These are phyloP conservation scores for Coreoperca whiteheadi DNA, from an alignment of 2,113 vertebrate genomes.

Conservation along the genomic window DNA sequence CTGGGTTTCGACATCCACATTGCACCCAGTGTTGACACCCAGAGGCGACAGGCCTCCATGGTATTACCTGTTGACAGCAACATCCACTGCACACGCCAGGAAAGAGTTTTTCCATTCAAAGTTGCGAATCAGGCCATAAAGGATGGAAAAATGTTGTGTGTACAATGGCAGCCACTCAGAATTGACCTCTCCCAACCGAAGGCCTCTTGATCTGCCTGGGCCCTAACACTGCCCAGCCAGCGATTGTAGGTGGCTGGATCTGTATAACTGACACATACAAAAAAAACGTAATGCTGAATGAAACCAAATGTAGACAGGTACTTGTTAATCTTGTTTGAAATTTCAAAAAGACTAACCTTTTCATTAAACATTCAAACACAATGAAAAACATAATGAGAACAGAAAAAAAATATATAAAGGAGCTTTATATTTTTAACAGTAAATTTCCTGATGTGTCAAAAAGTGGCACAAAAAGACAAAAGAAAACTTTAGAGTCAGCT, in stretches of 20 bases:
- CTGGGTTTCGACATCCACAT: background rate
- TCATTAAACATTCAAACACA: background rate
- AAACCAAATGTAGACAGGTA: background rate
- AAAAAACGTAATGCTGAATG: background rate
- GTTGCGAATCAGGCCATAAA: background rate
- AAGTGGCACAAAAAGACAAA: background rate
- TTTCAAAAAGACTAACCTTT: background rate
- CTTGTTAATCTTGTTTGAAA: background rate
- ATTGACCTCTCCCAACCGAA: too few species aligned
- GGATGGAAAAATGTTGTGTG: background rate
- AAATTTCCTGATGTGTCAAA: background rate
- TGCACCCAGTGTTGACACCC: background rate
- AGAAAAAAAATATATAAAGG: background rate
- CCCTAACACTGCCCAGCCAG: too few species aligned
- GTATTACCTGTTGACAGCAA: constrained; percentile 9
- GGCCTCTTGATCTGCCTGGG: too few species aligned
- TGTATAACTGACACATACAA: background rate
- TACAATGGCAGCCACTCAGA: too few species aligned
- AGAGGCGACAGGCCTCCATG: background rate
- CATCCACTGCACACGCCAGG: background rate
- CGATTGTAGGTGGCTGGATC: too few species aligned
- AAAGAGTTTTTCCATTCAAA: background rate
- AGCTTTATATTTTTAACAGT: background rate
- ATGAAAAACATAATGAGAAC: background rate
- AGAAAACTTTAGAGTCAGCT: background rate